phyloP scores from a whole-genome alignment of 1,140 invertebrate genomes.

The Conus ventricosus region DNA sequence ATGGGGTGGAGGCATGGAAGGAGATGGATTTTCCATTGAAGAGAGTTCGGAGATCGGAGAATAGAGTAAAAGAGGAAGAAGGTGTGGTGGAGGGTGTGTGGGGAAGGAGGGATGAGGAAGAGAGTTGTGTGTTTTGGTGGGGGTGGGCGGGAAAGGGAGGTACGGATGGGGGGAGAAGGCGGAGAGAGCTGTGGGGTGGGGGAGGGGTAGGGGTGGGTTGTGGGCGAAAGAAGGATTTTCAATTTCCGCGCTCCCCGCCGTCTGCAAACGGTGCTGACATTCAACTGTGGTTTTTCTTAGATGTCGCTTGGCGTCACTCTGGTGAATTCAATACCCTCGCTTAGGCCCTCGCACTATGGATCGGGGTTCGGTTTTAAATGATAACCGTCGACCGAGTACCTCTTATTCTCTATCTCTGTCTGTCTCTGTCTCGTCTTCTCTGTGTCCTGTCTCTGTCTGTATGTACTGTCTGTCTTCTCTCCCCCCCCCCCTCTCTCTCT shows the following conservation, averaged over 20 bases:
- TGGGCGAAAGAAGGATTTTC: not conserved
- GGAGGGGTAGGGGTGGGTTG: not conserved
- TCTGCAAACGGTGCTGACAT: conserved; percentile 27
- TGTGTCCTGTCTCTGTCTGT: not conserved
- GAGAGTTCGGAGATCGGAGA: not conserved
- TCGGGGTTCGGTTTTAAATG: conserved; percentile 17
- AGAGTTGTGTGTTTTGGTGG: not conserved
- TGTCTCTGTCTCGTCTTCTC: not conserved
- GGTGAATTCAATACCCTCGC: conserved; percentile 31
- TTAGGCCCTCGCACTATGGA: not conserved
- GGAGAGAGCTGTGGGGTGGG: not conserved
- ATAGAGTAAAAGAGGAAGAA: not conserved
- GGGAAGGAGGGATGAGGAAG: not conserved
- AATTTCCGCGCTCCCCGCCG: conserved; percentile 25
- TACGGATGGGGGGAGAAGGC: not conserved
- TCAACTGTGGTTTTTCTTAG: conserved; percentile 24
- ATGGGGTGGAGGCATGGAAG: not conserved
- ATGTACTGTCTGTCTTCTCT: not conserved
- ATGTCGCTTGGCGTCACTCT: conserved; percentile 28
- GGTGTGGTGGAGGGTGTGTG: not conserved
- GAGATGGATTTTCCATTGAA: no score
- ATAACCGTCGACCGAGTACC: not conserved
- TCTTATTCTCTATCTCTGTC: not conserved
- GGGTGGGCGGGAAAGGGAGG: not conserved
- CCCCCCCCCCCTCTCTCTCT: no score